Percentiles rank a stretch among this genome's conserved stretches.
These are phyloP conservation scores for Orchesella flavescens DNA, from an alignment of 2,888 invertebrate genomes.

Conservation along the genomic window DNA sequence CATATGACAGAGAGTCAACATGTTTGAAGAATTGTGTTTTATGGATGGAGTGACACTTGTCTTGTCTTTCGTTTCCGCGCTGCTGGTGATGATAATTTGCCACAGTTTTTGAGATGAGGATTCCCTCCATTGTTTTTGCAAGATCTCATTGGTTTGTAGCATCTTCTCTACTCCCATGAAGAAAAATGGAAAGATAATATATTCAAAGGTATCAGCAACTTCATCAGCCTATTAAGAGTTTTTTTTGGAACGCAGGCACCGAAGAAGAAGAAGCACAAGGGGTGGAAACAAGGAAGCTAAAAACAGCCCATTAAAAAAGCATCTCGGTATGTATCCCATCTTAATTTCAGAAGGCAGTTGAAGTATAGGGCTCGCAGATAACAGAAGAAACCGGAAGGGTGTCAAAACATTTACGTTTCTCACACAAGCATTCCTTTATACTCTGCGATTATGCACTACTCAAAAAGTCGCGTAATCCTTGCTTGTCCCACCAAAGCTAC, in stretches of 20 bases:
- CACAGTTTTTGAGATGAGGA: too few species aligned
- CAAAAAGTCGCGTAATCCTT: constrained; percentile 53
- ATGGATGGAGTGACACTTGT: too few species aligned
- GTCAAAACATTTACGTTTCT: constrained; percentile 56
- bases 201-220: neutral
- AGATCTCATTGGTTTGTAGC: too few species aligned
- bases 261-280: constrained; percentile 38
- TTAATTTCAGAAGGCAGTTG: constrained; percentile 19
- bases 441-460: too few species aligned
- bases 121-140: too few species aligned
- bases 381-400: constrained; percentile 58
- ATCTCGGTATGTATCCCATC: constrained; percentile 19
- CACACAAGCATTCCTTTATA: too few species aligned
- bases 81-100: too few species aligned
- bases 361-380: constrained; percentile 42
- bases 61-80: too few species aligned
- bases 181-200: constrained; percentile 33
- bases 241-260: constrained; percentile 41
- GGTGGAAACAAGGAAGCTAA: constrained; percentile 62
- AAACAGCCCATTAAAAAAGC: constrained; percentile 34
- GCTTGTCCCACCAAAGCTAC: constrained; percentile 35
- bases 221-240: constrained; percentile 8
- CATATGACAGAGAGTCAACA: neutral
- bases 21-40: neutral
- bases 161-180: too few species aligned